Evolutionary conservation across 2,888 invertebrate genomes (phyloP), one percentile per base, ranked within the genome.

Genomic region (Drosophila bunnanda): DNA sequence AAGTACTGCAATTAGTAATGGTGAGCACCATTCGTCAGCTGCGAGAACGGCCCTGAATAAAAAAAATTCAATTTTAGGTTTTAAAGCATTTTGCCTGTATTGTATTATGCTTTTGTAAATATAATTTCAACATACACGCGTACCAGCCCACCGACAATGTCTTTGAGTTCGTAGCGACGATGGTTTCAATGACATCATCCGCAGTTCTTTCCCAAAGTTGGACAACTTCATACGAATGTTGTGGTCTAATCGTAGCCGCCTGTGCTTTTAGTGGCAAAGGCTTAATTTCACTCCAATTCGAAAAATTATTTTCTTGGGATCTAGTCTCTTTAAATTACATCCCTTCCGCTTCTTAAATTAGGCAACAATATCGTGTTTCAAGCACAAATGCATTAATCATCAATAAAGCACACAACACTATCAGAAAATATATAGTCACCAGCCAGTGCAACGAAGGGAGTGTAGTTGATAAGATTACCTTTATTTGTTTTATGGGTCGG

Each of bases 171-270:
- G 62, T 39, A 53, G 41, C 58, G 34, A 53, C 55, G 50, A 58
- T 67, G 55, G 56, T 71, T 70, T 61, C 73, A 76, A 82, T 83
- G 85, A 85, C 82, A 80, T 83, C 83, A 83, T 61, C 75, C 32
- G 53, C 39, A 30, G 20, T 30, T 53, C 38, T 17, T 44, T 22
- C 38, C n/a, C 36, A 25, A 59, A 32, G 17, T 46, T 56, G 13
- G 13, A 43, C 54, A 50, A n/a, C n/a, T 59, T 41, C 22, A 52
- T 22, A n/a, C 34, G 36, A 44, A 20, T 25, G 8, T 41, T 32
- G 22, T 20, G 10, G 34, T 25, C 34, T 39, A 30, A 17, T 53
- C 15, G 44, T 48, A 17, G 48, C 20, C 20, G 20, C 32, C 50
- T 4, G 9, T 8, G 32, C 32, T 52, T 52, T n/a, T 52, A 10